phyloP scores from a whole-genome alignment of 1,140 invertebrate genomes.

The Tetramorium alpestre region DNA sequence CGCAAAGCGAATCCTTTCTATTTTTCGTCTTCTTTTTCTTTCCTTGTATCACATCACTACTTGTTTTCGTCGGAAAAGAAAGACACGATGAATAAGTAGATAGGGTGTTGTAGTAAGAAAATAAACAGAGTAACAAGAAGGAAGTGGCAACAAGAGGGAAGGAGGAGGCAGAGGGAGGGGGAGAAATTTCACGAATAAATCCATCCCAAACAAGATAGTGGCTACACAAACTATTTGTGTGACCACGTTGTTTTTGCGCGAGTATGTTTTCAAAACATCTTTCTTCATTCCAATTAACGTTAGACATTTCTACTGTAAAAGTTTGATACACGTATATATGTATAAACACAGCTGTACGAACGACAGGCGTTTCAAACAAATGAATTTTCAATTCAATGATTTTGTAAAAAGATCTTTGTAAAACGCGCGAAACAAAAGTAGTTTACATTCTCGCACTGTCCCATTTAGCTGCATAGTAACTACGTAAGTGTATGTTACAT shows the following conservation, averaged over 20 bases:
- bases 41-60: constrained; percentile 12
- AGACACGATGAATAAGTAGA: constrained; percentile 56
- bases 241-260: constrained; percentile 11
- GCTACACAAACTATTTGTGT: constrained; percentile 58
- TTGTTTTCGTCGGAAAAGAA: constrained; percentile 67
- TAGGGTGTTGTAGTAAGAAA: constrained; percentile 8
- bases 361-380: no score
- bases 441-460: no score
- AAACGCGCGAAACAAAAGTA: no score
- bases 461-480: no score
- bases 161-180: no score
- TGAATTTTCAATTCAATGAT: neutral
- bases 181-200: constrained; percentile 60
- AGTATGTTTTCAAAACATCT: constrained; percentile 52
- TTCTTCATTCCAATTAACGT: neutral
- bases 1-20: neutral
- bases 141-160: constrained; percentile 48
- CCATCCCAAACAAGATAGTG: constrained; percentile 29
- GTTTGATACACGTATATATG: neutral
- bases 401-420: neutral
- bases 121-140: constrained; percentile 42
- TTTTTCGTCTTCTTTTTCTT: neutral
- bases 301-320: neutral
- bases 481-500: neutral
- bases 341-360: neutral